Conservation (phyloP, 2,113 vertebrate species). For the Chloroceryle aenea region DNA sequence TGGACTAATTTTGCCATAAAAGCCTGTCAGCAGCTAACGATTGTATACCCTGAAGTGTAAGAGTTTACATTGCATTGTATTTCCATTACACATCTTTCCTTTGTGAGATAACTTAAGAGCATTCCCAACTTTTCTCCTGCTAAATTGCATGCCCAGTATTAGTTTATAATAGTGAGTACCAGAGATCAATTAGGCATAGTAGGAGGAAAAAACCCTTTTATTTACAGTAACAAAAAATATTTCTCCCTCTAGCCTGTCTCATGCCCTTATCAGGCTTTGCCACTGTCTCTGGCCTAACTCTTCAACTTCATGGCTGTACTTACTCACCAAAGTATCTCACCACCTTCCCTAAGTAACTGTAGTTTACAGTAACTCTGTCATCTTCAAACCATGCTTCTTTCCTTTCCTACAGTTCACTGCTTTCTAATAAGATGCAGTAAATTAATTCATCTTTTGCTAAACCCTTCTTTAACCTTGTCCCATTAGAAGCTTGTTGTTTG, state of each 20-base stretch:
- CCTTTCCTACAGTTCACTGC: background rate
- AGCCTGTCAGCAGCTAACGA: conserved; percentile 22
- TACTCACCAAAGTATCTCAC: background rate
- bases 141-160: background rate
- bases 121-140: background rate
- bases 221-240: background rate
- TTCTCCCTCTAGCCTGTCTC: background rate
- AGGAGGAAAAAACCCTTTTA: background rate
- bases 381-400: background rate
- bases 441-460: background rate
- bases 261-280: background rate
- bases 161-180: background rate
- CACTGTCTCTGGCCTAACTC: background rate
- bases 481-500: background rate
- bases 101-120: background rate
- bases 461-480: background rate
- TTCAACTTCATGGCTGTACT: background rate
- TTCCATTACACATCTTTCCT: background rate
- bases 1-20: background rate
- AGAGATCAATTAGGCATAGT: background rate
- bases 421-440: background rate
- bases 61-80: background rate
- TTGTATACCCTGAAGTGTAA: background rate
- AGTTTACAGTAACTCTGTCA: no score
- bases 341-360: accelerated